A percentile compares a stretch with the other conserved stretches of the same genome.
Conservation (phyloP, 2,797 vertebrate genomes). For the Malacoctenus gilli region DNA sequence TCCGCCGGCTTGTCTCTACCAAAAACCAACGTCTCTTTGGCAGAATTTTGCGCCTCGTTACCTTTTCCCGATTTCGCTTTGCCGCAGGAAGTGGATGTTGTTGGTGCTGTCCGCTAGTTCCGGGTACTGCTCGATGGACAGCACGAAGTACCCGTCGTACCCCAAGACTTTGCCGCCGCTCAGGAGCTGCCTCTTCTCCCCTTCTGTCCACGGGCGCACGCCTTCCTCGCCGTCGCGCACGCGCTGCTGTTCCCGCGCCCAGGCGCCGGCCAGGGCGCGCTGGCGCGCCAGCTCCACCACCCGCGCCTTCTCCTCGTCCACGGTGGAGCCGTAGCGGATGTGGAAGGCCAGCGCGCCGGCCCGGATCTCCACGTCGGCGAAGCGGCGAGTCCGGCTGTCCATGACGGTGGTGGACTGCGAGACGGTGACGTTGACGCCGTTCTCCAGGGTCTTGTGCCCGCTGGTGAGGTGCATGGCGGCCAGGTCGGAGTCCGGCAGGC, state of each 20-base stretch:
- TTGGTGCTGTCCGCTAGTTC: conserved; percentile 97
- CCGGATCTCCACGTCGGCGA: conserved; percentile 95
- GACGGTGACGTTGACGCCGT: conserved; percentile 95
- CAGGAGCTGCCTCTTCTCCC: conserved; percentile 96
- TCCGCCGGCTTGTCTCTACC: conserved; percentile 70
- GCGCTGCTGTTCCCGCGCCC: conserved; percentile 94
- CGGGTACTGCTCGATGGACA: conserved; percentile 98
- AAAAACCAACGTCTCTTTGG: conserved; percentile 87
- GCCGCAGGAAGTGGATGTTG: conserved; percentile 98
- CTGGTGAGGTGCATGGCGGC: conserved; percentile 92
- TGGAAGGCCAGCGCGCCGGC: conserved; percentile 91
- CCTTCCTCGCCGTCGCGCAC: conserved; percentile 96
- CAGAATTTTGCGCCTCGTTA: conserved; percentile 87
- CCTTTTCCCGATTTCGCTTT: conserved; percentile 99
- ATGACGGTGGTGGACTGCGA: conserved; percentile 97
- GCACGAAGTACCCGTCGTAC: conserved; percentile 98
- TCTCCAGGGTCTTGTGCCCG: conserved; percentile 94
- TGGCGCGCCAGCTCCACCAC: conserved; percentile 94
- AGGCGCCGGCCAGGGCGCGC: conserved; percentile 91
- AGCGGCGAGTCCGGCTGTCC: conserved; percentile 95
- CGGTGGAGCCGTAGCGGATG: conserved; percentile 94
- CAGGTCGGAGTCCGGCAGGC: conserved; percentile 92
- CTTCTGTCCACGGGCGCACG: conserved; percentile 95
- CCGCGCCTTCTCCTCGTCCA: conserved; percentile 95
- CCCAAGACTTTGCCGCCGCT: conserved; percentile 95